A percentile compares a stretch with the other conserved stretches of the same genome.
Evolutionary conservation across 2,113 vertebrate genomes (phyloP).

Genomic region (Ranitomeya variabilis): DNA sequence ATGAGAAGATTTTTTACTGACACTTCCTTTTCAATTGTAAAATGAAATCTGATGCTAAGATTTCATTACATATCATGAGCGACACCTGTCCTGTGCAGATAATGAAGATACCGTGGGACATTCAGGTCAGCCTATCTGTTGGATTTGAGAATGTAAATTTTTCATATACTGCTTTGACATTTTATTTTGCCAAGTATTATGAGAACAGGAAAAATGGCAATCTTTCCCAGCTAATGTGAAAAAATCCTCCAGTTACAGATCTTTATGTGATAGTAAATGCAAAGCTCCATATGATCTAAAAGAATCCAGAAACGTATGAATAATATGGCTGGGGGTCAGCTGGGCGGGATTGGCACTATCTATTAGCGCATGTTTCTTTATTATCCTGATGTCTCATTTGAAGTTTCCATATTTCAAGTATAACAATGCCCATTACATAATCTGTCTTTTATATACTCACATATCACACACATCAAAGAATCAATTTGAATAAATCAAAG

Average conservation of each 20-base stretch:
- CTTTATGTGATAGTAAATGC: neutral
- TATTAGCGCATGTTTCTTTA: neutral
- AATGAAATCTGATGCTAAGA: neutral
- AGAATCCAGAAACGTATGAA: conserved; percentile 27
- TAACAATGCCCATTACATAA: no score
- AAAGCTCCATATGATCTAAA: conserved; percentile 28
- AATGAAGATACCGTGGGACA: neutral
- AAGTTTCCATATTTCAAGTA: neutral
- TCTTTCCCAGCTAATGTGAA: conserved; percentile 21
- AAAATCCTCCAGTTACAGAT: neutral
- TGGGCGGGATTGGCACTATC: neutral
- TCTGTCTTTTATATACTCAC: no score
- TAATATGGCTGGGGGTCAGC: neutral
- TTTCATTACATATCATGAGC: neutral
- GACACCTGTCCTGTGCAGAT: neutral
- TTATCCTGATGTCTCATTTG: neutral
- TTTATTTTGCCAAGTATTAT: conserved; percentile 26
- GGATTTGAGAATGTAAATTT: neutral
- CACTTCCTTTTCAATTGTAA: neutral
- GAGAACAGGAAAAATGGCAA: conserved; percentile 1
- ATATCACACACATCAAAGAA: no score
- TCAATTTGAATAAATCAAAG: no score
- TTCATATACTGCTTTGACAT: neutral
- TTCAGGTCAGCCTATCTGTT: neutral
- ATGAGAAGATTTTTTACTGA: neutral